A percentile compares a stretch with the other conserved stretches of the same genome.
phyloP scores from a whole-genome alignment of 2,113 vertebrate species.

The Stomatorhinus ivindoensis region DNA sequence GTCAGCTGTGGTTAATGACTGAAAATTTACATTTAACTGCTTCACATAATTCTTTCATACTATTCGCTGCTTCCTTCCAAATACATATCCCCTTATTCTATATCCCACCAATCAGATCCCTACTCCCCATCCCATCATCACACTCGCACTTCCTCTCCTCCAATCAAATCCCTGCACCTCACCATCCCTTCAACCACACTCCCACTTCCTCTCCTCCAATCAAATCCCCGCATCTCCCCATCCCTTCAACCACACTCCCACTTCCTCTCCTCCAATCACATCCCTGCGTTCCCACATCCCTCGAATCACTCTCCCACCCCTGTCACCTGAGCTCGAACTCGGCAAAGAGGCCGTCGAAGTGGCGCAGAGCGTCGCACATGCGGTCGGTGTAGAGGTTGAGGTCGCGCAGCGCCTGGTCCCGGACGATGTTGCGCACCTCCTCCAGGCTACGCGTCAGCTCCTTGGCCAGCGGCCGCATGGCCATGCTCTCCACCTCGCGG shows the following conservation, averaged over 20 bases:
- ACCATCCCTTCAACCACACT: background rate
- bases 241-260: background rate
- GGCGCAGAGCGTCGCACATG: constrained; percentile 81
- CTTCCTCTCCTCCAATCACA: background rate
- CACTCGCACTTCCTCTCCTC: background rate
- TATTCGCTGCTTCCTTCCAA: background rate
- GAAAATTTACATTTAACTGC: background rate
- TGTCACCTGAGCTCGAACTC: constrained; percentile 94
- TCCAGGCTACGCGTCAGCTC: constrained; percentile 89
- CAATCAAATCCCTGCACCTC: background rate
- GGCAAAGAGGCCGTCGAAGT: constrained; percentile 90
- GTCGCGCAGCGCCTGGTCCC: constrained; percentile 91
- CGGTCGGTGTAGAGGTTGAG: constrained; percentile 87
- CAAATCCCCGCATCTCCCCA: too few species aligned
- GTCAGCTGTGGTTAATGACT: background rate
- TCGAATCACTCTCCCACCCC: background rate
- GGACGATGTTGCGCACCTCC: constrained; percentile 82
- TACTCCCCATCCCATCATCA: too few species aligned
- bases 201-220: background rate
- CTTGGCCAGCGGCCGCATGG: constrained; percentile 91
- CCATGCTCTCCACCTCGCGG: constrained; percentile 96
- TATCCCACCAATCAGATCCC: background rate
- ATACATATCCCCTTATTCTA: background rate
- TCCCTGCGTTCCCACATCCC: background rate
- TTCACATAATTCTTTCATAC: background rate